Conservation (phyloP, 2,797 vertebrate genomes). For the Sebastes vulpes region DNA sequence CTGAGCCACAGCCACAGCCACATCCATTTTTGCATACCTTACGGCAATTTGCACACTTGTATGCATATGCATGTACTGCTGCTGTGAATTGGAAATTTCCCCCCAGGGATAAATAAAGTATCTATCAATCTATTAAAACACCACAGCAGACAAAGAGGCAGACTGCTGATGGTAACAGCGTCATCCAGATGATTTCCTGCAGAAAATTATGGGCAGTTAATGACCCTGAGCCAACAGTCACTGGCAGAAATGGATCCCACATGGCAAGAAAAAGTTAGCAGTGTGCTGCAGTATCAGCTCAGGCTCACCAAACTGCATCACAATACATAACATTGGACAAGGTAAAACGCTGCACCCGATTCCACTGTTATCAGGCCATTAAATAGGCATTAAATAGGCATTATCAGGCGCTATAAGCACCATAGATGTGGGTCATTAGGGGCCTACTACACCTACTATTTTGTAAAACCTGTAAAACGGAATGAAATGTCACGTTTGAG, state of each 20-base stretch:
- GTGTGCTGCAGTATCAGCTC: conserved; percentile 24
- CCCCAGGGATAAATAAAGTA: background rate
- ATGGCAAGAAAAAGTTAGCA: background rate
- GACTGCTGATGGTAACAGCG: background rate
- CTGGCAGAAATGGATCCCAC: background rate
- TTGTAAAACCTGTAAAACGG: too few relatives aligned
- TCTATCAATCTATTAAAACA: background rate
- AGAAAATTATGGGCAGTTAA: conserved; percentile 5
- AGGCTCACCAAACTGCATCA: background rate
- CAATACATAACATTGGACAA: background rate
- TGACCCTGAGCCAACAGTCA: background rate
- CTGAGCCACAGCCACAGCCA: too few relatives aligned
- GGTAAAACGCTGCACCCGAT: background rate
- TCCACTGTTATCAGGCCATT: too few relatives aligned
- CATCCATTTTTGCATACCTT: background rate
- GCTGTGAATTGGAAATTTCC: background rate
- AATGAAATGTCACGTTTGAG: too few relatives aligned
- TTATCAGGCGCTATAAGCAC: too few relatives aligned
- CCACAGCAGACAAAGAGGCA: background rate
- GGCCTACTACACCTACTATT: too few relatives aligned
- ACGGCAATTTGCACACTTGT: background rate
- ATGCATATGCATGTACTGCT: background rate
- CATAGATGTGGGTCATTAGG: too few relatives aligned
- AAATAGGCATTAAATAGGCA: too few relatives aligned
- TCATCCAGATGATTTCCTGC: background rate